Evolutionary conservation across 1,140 invertebrate species (phyloP).

Genomic region (Seison nebaliae): DNA sequence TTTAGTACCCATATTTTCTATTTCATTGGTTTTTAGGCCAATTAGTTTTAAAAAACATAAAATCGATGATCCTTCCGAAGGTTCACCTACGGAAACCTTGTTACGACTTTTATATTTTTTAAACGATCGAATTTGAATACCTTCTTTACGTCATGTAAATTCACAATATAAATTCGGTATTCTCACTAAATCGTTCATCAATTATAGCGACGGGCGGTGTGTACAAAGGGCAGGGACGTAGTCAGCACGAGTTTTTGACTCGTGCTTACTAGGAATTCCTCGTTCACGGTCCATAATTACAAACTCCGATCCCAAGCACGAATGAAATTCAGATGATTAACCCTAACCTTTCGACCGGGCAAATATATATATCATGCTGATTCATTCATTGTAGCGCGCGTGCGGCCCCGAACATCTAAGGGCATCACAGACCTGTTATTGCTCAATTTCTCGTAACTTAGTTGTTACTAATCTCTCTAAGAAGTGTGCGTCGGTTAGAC

Average conservation of each 20-base stretch:
- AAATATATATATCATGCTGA: slow-evolving; percentile 33
- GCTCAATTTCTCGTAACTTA: slow-evolving; percentile 45
- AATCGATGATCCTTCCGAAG: slow-evolving; percentile 49
- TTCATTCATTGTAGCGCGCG: slow-evolving; percentile 51
- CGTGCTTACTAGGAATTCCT: slow-evolving; percentile 61
- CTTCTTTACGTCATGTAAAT: slow-evolving; percentile 32
- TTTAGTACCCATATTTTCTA: too few species aligned
- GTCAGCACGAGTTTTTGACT: slow-evolving; percentile 56
- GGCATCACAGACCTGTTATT: slow-evolving; percentile 59
- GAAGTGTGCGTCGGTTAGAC: slow-evolving; percentile 33
- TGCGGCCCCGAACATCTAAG: slow-evolving; percentile 51
- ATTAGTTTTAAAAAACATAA: background rate
- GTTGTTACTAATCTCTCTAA: slow-evolving; percentile 36
- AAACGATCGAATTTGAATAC: slow-evolving; percentile 44
- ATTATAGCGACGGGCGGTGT: slow-evolving; percentile 66
- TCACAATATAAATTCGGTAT: slow-evolving; percentile 38
- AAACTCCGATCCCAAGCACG: slow-evolving; percentile 53
- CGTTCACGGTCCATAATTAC: slow-evolving; percentile 53
- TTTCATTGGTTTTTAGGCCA: too few species aligned
- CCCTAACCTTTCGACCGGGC: slow-evolving; percentile 33
- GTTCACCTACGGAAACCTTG: slow-evolving; percentile 62
- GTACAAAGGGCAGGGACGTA: slow-evolving; percentile 62
- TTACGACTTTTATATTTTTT: slow-evolving; percentile 60
- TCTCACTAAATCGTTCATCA: slow-evolving; percentile 52
- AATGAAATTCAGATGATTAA: slow-evolving; percentile 47